Conservation (phyloP, 2,113 vertebrate species). For the Pelobates fuscus region DNA sequence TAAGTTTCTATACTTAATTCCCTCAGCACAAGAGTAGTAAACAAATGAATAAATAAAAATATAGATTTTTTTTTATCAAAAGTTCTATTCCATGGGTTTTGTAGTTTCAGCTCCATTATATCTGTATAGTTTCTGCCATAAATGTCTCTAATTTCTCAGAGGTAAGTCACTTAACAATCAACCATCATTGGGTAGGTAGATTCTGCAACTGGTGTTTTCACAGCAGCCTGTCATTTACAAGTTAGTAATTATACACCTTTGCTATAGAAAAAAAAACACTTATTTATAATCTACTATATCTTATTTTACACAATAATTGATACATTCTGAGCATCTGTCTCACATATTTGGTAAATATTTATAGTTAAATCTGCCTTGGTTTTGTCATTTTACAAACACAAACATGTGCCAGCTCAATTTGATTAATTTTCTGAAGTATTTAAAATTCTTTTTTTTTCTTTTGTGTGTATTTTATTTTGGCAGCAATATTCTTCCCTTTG, state of each 20-base stretch:
- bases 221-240: too few species aligned
- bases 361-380: constrained; percentile 36
- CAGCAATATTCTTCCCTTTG: constrained; percentile 55
- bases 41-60: too few species aligned
- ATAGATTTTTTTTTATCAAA: too few species aligned
- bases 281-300: neutral
- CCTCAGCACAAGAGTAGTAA: too few species aligned
- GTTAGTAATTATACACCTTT: neutral
- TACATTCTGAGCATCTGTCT: neutral
- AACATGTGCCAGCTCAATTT: constrained; percentile 47
- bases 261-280: neutral
- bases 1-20: too few species aligned
- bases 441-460: constrained; percentile 19
- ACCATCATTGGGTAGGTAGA: too few species aligned
- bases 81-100: too few species aligned
- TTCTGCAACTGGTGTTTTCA: too few species aligned
- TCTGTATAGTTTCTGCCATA: too few species aligned
- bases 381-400: constrained; percentile 51
- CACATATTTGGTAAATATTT: constrained; percentile 41
- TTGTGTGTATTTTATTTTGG: constrained; percentile 45
- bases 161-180: too few species aligned
- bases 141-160: too few species aligned
- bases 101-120: too few species aligned
- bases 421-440: constrained; percentile 50
- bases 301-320: neutral